Evolutionary conservation across 2,888 invertebrate species (phyloP).

Genomic region (Hipparchia semele): DNA sequence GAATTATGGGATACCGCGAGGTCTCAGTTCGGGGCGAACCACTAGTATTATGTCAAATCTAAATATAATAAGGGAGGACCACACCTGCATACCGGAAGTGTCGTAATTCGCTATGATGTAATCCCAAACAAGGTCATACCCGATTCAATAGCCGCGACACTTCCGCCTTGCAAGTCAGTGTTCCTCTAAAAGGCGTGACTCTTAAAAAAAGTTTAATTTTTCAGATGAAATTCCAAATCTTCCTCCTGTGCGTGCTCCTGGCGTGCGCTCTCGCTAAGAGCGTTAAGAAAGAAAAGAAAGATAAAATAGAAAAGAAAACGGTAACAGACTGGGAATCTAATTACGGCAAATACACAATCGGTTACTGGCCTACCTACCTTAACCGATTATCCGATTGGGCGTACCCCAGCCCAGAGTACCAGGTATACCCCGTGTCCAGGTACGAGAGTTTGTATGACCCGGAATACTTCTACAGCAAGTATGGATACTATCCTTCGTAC

Average conservation of each 20-base stretch:
- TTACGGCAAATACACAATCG: neutral
- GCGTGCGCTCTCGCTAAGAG: slow-evolving; percentile 6
- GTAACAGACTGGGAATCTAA: neutral
- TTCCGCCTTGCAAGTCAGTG: neutral
- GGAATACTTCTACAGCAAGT: slow-evolving; percentile 3
- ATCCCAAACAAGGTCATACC: too few species aligned
- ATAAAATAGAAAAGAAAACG: neutral
- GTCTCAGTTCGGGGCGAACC: too few species aligned
- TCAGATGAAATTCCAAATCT: slow-evolving; percentile 14
- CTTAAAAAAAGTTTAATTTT: neutral
- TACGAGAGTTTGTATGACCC: slow-evolving; percentile 8
- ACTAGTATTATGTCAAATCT: too few species aligned
- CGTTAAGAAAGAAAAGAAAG: neutral
- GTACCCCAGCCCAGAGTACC: neutral
- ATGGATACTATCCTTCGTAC: slow-evolving; percentile 1
- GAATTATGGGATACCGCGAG: too few species aligned
- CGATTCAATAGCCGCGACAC: too few species aligned
- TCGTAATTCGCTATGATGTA: too few species aligned
- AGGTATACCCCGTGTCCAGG: neutral
- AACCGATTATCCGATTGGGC: neutral
- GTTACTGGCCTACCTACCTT: neutral
- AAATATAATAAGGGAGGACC: too few species aligned
- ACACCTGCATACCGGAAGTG: too few species aligned
- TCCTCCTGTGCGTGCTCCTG: slow-evolving; percentile 2
- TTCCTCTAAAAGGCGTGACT: neutral